Percentiles rank a stretch among this genome's conserved stretches.
These are phyloP conservation scores for Galaxias olidus DNA, from an alignment of 2,797 vertebrate genomes.

Conservation along the genomic window DNA sequence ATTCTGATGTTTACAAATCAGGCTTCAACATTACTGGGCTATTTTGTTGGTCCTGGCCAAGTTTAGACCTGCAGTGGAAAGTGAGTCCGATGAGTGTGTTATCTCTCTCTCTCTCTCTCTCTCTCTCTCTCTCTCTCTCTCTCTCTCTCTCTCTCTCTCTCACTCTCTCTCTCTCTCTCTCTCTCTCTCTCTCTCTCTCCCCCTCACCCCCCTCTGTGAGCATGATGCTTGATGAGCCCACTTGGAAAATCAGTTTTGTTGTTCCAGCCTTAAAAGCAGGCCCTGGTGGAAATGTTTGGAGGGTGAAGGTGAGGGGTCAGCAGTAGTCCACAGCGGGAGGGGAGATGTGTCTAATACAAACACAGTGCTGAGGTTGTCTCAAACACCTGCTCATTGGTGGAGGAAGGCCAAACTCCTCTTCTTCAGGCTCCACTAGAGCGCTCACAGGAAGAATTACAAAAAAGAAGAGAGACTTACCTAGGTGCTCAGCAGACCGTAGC, in stretches of 20 bases:
- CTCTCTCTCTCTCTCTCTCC: too few species aligned
- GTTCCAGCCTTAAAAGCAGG: slow-evolving; percentile 72
- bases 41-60: too few species aligned
- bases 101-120: too few species aligned
- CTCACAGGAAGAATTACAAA: slow-evolving; percentile 49
- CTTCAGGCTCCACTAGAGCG: slow-evolving; percentile 51
- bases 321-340: background rate
- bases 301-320: slow-evolving; percentile 51
- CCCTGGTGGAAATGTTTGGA: slow-evolving; percentile 72
- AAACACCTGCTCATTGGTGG: slow-evolving; percentile 54
- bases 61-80: too few species aligned
- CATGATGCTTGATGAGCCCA: slow-evolving; percentile 72
- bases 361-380: slow-evolving; percentile 18
- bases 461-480: slow-evolving; percentile 37
- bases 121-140: too few species aligned
- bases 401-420: slow-evolving; percentile 41
- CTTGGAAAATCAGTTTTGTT: slow-evolving; percentile 68
- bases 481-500: slow-evolving; percentile 68
- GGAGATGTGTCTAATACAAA: background rate
- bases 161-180: too few species aligned
- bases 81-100: too few species aligned
- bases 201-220: slow-evolving; percentile 36
- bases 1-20: too few species aligned
- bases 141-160: too few species aligned
- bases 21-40: too few species aligned